Evolutionary conservation across 2,797 vertebrate species (phyloP), one percentile per base, ranked within the genome.

Genomic region (Gallinago nigripennis): DNA sequence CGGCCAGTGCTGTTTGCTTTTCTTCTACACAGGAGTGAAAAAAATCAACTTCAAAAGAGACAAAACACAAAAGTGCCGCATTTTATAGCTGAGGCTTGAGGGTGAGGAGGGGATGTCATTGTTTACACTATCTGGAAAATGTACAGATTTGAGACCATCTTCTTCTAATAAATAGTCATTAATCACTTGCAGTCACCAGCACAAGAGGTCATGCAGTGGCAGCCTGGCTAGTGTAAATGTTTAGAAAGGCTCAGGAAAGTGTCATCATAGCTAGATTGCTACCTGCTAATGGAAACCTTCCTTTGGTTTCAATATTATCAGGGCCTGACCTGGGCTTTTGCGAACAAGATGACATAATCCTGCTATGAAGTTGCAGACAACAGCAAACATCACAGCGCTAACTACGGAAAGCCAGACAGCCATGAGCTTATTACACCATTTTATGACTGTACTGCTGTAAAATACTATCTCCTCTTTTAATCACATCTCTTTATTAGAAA

Each of bases 161-260:
- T 82, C 73, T 86, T 60, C 86, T 82, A 92, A 90, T 60, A 92
- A 94, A 83, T 2, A 70, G 56, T n/a, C 80, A 64, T 92, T 90
- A 86, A 90, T 92, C 87, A 92, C 64, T 57, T 41, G 43, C 60
- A 91, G 80, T 41, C 87, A 94, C 87, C 45, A 84, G 78, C 71
- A 80, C 53, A 71, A 31, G 66, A 66, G 83, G 77, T 73, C 60
- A 66, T 3, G 23, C 11, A 5, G 33, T 30, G 30, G 63, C 79
- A 92, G 85, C 58, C 66, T 20, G 11, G 50, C 31, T 84, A 72
- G 39, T 20, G 37, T 69, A 64, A 73, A 91, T 75, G 37, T 86
- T 80, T 94, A 73, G 63, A 77, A 78, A 83, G 51, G 63, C 58
- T 91, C 73, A 46, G 45, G 21, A 30, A 48, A 72, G 79, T 13